Evolutionary conservation across 37 sponge, comb jelly and placozoan genomes (phyloP).

Genomic region (Ianthella basta): DNA sequence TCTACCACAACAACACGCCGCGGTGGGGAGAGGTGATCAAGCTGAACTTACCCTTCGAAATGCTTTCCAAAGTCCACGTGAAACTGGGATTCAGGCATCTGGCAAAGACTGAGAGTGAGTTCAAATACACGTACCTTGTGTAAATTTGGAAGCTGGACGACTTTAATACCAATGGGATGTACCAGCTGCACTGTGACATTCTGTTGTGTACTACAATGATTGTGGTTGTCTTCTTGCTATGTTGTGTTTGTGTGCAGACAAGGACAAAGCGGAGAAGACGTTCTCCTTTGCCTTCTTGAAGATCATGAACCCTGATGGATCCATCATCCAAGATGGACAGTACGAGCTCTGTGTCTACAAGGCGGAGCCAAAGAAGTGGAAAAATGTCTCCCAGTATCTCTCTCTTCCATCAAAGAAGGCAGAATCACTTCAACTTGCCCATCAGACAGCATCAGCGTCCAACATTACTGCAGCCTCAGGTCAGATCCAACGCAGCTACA

Average conservation of each 20-base stretch:
- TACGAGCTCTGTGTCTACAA: constrained; percentile 76
- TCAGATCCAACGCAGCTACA: constrained; percentile 39
- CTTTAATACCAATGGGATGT: too few species aligned
- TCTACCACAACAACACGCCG: constrained; percentile 83
- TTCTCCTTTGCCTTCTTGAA: constrained; percentile 80
- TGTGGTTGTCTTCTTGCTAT: too few species aligned
- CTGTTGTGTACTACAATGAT: too few species aligned
- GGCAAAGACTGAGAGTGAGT: constrained; percentile 69
- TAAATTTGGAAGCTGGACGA: too few species aligned
- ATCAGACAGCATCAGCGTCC: background rate
- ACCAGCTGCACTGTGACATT: too few species aligned
- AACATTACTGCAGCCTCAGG: background rate
- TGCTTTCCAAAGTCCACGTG: constrained; percentile 56
- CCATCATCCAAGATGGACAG: constrained; percentile 70
- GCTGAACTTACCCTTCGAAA: constrained; percentile 63
- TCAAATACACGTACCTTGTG: background rate
- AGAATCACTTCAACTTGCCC: background rate
- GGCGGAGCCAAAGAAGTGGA: constrained; percentile 38
- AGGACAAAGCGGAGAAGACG: constrained; percentile 72
- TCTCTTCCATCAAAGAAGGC: constrained; percentile 29
- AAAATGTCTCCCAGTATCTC: constrained; percentile 9
- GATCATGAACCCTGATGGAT: constrained; percentile 70
- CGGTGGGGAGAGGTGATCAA: constrained; percentile 77
- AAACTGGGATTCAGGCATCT: constrained; percentile 78
- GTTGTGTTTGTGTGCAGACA: constrained; percentile 28